Base-by-base conservation (phyloP, 1,140 invertebrate species). In the Chionoecetes opilio region DNA sequence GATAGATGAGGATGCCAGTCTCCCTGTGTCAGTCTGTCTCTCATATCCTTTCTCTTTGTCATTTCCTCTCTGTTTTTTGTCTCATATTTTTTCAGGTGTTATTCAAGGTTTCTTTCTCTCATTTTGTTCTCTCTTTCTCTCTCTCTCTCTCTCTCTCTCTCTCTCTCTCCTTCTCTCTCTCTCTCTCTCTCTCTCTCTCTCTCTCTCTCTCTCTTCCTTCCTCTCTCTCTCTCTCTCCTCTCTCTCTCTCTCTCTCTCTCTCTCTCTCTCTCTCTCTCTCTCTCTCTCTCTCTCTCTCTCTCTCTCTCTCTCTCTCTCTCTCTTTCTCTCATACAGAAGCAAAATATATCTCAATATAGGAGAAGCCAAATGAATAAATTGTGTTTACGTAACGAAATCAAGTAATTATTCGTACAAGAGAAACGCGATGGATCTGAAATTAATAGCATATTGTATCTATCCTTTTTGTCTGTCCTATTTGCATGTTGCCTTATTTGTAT, bases 161-260 rank as follows among this genome's bases (percentile, higher is more conserved):
- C 26, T 63, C 53, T 63, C 17, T 63, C 53, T 21, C 2, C 9
- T 63, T 6, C 53, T 63, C 53, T 63, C 53, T 63, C 17, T 46
- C 41, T 46, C 41, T 46, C 41, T 46, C 41, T 46, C 41, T 46
- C 41, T 46, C 41, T 46, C 41, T 46, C 41, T 46, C 41, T 46
- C 41, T 46, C 41, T 46, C 41, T 46, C 5, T 63, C 17, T 63
- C 17, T 63, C 6, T 63, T 26, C 21, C 9, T 86, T n/a, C 26
- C 29, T 17, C 29, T 17, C 85, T 86, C 29, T 86, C 9, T 86
- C 85, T 17, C 9, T 17, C 29, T 86, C 29, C 85, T 86, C 85
- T 86, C 85, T 86, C 85, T 86, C 85, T 86, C 85, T 86, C 85
- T 86, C 85, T 86, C 85, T 86, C 35, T 86, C 85, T 86, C 85